These are phyloP conservation scores for Eonycteris spelaea DNA, from an alignment of 2,113 vertebrate species.

Conservation along the genomic window DNA sequence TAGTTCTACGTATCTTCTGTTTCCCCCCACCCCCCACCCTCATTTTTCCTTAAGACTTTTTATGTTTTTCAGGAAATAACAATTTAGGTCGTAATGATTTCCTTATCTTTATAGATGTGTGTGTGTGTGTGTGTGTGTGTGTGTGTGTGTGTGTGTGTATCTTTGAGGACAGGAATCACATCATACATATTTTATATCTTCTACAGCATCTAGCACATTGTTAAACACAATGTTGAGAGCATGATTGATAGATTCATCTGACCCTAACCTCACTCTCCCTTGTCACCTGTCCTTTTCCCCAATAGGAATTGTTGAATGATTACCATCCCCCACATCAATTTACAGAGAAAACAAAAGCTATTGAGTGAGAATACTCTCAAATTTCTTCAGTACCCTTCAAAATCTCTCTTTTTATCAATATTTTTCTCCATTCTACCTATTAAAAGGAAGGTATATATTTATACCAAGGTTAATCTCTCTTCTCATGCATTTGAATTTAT, in stretches of 20 bases:
- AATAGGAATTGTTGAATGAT: constrained; percentile 40
- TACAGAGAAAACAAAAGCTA: constrained; percentile 28
- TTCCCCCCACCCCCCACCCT: rapidly evolving
- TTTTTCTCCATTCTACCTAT: not conserved
- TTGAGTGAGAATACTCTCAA: not conserved
- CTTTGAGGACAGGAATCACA: not conserved
- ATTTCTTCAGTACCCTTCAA: not conserved
- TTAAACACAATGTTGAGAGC: not conserved
- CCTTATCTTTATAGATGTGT: not conserved
- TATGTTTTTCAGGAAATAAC: not conserved
- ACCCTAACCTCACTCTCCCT: not conserved
- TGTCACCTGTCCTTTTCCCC: constrained; percentile 18
- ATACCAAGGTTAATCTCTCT: not conserved
- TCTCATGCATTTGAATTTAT: not conserved
- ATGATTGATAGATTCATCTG: not conserved
- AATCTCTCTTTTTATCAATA: not conserved
- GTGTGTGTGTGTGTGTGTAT: not conserved
- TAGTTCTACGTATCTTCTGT: not conserved
- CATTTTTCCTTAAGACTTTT: not conserved
- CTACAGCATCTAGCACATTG: not conserved
- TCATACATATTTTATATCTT: not conserved
- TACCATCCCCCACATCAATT: not conserved
- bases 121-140: not conserved
- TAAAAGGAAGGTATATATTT: not conserved
- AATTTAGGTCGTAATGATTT: not conserved